A percentile compares a stretch with the other conserved stretches of the same genome.
These are phyloP conservation scores for Pomacea canaliculata DNA, from an alignment of 2,888 invertebrate species.

Conservation along the genomic window DNA sequence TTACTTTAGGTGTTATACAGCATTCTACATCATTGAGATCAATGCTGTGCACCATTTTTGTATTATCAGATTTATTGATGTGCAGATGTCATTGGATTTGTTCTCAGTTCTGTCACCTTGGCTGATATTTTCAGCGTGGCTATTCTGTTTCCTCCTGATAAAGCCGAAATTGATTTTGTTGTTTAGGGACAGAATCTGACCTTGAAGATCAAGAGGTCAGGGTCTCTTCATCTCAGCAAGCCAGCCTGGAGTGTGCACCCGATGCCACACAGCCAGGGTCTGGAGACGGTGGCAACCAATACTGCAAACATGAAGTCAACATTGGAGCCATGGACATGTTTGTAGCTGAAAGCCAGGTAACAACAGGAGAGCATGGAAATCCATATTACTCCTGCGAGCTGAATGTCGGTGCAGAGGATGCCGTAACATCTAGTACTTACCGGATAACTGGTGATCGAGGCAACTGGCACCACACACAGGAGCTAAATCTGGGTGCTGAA, in stretches of 20 bases:
- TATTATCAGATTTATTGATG: no score
- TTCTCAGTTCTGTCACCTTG: no score
- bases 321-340: neutral
- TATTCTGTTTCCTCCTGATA: no score
- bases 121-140: no score
- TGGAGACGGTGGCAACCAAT: slow-evolving; percentile 21
- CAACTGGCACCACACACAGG: slow-evolving; percentile 17
- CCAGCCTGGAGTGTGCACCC: neutral
- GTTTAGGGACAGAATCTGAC: neutral
- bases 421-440: neutral
- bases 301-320: slow-evolving; percentile 5
- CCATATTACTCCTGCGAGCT: slow-evolving; percentile 4
- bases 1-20: no score
- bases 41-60: no score
- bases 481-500: slow-evolving; percentile 22
- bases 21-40: no score
- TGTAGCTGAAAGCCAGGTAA: neutral
- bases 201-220: neutral
- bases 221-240: neutral
- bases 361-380: neutral
- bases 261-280: neutral
- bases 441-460: slow-evolving; percentile 21
- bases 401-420: neutral
- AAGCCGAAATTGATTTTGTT: neutral
- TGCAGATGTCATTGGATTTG: no score